These are phyloP conservation scores for Cuculus canorus DNA, from an alignment of 2,797 vertebrate genomes.

Conservation along the genomic window DNA sequence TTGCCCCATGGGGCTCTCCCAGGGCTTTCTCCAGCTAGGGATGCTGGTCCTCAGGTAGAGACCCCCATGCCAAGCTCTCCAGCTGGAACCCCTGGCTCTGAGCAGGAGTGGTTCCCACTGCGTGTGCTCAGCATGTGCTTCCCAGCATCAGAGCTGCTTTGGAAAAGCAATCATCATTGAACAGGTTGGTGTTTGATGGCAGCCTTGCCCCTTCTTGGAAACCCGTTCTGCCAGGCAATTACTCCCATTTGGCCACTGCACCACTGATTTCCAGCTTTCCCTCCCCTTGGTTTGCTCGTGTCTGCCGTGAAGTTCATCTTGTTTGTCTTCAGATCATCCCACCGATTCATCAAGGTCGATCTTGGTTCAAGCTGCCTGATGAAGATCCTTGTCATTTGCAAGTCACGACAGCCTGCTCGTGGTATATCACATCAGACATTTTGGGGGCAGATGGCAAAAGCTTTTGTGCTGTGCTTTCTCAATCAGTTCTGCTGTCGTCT, in stretches of 20 bases:
- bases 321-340: slow-evolving; percentile 7
- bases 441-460: background rate
- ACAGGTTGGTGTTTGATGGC: background rate
- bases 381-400: background rate
- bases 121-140: background rate
- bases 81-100: background rate
- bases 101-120: background rate
- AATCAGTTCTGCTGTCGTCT: background rate
- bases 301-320: background rate
- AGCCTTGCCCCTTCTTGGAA: background rate
- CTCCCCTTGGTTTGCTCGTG: background rate
- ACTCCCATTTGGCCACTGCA: background rate
- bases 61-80: background rate
- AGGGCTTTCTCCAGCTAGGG: background rate
- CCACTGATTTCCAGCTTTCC: background rate
- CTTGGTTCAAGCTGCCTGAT: background rate
- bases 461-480: background rate
- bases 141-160: background rate
- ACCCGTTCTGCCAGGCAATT: background rate
- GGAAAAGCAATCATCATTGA: background rate
- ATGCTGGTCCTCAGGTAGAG: background rate
- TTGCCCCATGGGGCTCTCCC: background rate
- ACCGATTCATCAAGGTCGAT: background rate
- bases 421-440: background rate
- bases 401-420: background rate